A percentile compares a stretch with the other conserved stretches of the same genome.
Evolutionary conservation across 2,797 vertebrate genomes (phyloP).

Genomic region (Micropoecilia bifurca): DNA sequence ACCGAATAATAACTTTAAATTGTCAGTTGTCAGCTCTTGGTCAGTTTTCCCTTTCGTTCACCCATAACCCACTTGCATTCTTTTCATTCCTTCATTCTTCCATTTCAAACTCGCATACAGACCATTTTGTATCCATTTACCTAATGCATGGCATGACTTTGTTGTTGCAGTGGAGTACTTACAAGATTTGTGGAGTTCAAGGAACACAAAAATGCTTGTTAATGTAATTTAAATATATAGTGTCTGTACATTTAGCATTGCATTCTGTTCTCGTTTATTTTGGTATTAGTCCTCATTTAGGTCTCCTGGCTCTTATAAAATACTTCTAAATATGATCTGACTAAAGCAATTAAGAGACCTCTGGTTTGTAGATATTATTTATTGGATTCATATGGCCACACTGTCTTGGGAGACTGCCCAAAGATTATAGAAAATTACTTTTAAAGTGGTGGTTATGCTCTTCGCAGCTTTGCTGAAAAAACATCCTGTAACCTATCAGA

Average conservation of each 20-base stretch:
- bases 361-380: not conserved
- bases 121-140: not conserved
- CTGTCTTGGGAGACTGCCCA: not conserved
- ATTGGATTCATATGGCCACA: not conserved
- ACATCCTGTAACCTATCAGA: not conserved
- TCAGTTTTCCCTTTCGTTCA: not conserved
- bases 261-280: not conserved
- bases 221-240: not conserved
- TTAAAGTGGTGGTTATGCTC: not conserved
- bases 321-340: not conserved
- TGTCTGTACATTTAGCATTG: not conserved
- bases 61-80: not conserved
- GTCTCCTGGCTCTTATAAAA: not conserved
- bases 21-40: not conserved
- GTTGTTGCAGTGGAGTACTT: not conserved
- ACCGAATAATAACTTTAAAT: not conserved
- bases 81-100: not conserved
- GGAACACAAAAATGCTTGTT: not conserved
- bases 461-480: not conserved
- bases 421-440: not conserved
- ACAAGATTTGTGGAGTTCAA: not conserved
- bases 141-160: not conserved
- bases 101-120: not conserved
- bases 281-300: not conserved
- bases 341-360: not conserved